Percentiles rank a stretch among this genome's conserved stretches.
Evolutionary conservation across 1,140 invertebrate species (phyloP).

Genomic region (Brachionus rotundiformis): DNA sequence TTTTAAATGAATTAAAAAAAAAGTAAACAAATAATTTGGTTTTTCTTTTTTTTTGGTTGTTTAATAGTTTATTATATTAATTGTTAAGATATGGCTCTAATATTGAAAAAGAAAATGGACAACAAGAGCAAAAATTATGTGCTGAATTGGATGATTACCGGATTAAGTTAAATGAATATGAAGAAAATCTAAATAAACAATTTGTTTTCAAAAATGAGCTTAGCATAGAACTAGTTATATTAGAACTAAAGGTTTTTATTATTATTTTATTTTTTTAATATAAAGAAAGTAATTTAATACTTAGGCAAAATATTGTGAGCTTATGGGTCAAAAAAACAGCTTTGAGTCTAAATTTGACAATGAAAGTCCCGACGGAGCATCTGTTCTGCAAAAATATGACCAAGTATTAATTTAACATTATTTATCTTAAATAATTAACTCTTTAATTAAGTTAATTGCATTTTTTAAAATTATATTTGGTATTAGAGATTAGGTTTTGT

Average conservation of each 20-base stretch:
- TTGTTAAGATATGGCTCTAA: neutral
- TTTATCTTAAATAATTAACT: neutral
- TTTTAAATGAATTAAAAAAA: constrained; percentile 25
- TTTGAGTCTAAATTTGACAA: neutral
- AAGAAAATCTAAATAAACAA: neutral
- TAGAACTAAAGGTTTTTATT: neutral
- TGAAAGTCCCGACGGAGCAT: neutral
- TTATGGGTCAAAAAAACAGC: neutral
- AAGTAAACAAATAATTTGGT: constrained; percentile 28
- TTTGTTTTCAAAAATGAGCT: constrained; percentile 7
- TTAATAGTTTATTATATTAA: neutral
- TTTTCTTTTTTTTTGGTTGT: neutral
- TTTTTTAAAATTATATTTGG: neutral
- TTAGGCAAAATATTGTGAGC: constrained; percentile 9
- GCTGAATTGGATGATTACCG: neutral
- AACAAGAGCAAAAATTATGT: neutral
- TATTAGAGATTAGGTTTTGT: too few relatives aligned
- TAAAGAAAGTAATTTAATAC: neutral
- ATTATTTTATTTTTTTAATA: neutral
- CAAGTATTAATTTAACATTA: neutral
- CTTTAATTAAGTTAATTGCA: neutral
- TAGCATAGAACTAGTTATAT: constrained; percentile 1
- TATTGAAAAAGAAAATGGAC: neutral
- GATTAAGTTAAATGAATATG: neutral
- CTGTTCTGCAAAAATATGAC: neutral